Percentiles rank a stretch among this genome's conserved stretches.
Evolutionary conservation across 2,888 invertebrate genomes (phyloP).

Genomic region (Drosophila formosana): DNA sequence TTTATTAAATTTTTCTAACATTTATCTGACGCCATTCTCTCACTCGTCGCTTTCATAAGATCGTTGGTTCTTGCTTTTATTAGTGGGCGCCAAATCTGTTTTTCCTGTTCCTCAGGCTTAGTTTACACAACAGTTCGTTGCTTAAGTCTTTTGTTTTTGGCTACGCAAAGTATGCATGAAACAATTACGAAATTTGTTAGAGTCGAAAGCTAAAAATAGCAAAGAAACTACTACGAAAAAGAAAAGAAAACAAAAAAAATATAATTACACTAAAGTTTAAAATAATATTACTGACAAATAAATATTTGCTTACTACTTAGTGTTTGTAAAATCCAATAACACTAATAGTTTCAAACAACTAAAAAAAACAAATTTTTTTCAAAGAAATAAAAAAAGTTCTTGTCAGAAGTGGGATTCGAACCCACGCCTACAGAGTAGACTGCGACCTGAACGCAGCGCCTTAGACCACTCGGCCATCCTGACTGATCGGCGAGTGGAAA

Average conservation of each 20-base stretch:
- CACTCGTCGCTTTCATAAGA: conserved; percentile 14
- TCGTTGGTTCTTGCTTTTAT: conserved; percentile 1
- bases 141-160: conserved; percentile 73
- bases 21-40: conserved; percentile 45
- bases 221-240: background rate
- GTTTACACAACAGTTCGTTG: conserved; percentile 49
- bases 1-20: conserved; percentile 65
- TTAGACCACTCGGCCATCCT: conserved; percentile 73
- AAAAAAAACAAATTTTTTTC: background rate
- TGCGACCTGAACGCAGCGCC: conserved; percentile 84
- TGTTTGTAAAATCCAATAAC: too few relatives aligned
- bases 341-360: background rate
- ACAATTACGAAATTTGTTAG: conserved; percentile 18
- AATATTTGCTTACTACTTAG: too few relatives aligned
- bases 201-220: background rate
- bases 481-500: conserved; percentile 30
- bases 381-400: background rate
- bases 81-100: conserved; percentile 20
- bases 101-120: conserved; percentile 26
- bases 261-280: background rate
- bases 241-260: background rate
- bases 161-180: background rate
- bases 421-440: conserved; percentile 83
- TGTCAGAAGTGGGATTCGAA: conserved; percentile 83
- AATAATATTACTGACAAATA: too few relatives aligned